Base-by-base conservation (phyloP, 2,113 vertebrate genomes). In the Thermophis baileyi region DNA sequence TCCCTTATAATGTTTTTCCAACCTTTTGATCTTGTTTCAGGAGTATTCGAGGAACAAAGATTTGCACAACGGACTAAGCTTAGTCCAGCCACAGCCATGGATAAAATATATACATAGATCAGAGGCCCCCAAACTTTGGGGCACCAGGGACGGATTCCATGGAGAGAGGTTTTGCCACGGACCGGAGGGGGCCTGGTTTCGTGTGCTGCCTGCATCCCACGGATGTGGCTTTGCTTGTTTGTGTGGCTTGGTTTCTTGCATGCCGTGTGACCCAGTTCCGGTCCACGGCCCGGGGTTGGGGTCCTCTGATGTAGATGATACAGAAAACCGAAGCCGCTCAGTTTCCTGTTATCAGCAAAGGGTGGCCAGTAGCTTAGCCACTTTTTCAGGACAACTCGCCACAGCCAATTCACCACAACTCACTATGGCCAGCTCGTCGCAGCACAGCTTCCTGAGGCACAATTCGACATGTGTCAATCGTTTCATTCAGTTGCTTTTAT, bases 381-480 rank as follows among this genome's bases (percentile, higher is more conserved):
- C 35, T 81, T 81, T 81, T 81, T 69, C 30, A 35, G 63, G 60
- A 63, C 4, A n/a, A n/a, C 11, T 63, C 0, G 10, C 27, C 10
- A 30, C 27, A 1, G 60, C 60, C 60, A 63, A 14, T n/a, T 63
- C 30, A 0, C n/a, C 63, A 69, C 12, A n/a, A 69, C 2, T 69
- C 30, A 12, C 63, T 2, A 6, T 0, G 0, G 63, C 12, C 30
- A 69, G 0, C 63, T 35, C 12, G 1, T 5, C 0, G 1, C 12
- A 1, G 30, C 12, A n/a, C 30, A n/a, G 16, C 11, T 6, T 16
- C 30, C 30, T 1, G 1, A 0, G 3, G 30, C 25, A 69, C 60
- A n/a, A n/a, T 69, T 35, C 11, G 14, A 69, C 30, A 16, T 6
- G 4, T n/a, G n/a, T 69, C n/a, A 16, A 35, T 16, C 5, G 12